phyloP scores from a whole-genome alignment of 2,797 vertebrate genomes.

The Enteromius anoplus region DNA sequence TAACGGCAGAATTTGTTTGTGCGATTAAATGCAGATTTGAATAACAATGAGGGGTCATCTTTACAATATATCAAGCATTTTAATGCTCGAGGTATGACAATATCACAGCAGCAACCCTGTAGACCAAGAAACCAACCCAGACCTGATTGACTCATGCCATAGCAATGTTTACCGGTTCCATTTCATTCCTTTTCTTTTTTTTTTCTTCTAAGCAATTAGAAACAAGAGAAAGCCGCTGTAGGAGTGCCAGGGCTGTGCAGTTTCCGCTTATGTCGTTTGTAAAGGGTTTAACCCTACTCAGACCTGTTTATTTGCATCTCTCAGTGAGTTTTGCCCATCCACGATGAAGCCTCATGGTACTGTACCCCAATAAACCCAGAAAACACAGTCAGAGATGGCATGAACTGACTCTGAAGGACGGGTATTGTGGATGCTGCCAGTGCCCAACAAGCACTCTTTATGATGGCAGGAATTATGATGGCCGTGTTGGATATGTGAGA shows the following conservation, averaged over 20 bases:
- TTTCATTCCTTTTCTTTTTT: constrained; percentile 34
- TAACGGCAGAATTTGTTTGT: background rate
- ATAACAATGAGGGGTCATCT: background rate
- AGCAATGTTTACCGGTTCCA: constrained; percentile 31
- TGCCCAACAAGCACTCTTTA: constrained; percentile 85
- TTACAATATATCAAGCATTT: constrained; percentile 2
- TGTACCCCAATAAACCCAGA: constrained; percentile 81
- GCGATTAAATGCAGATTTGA: background rate
- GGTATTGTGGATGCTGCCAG: constrained; percentile 79
- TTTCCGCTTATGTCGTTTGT: constrained; percentile 45
- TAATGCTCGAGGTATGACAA: background rate
- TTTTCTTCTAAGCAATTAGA: constrained; percentile 36
- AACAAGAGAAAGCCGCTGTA: constrained; percentile 25
- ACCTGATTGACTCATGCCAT: constrained; percentile 32
- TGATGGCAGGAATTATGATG: constrained; percentile 83
- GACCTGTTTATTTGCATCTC: constrained; percentile 74
- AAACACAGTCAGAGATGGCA: constrained; percentile 77
- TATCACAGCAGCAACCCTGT: background rate
- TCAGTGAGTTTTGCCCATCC: constrained; percentile 69
- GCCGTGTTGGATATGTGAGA: constrained; percentile 80
- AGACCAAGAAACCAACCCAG: constrained; percentile 29
- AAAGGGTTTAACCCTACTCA: constrained; percentile 77
- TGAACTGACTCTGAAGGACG: constrained; percentile 78
- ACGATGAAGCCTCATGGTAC: constrained; percentile 81
- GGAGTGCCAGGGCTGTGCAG: constrained; percentile 27